Evolutionary conservation across 2,113 vertebrate species (phyloP), one percentile per base, ranked within the genome.

Genomic region (Onychostoma macrolepis): DNA sequence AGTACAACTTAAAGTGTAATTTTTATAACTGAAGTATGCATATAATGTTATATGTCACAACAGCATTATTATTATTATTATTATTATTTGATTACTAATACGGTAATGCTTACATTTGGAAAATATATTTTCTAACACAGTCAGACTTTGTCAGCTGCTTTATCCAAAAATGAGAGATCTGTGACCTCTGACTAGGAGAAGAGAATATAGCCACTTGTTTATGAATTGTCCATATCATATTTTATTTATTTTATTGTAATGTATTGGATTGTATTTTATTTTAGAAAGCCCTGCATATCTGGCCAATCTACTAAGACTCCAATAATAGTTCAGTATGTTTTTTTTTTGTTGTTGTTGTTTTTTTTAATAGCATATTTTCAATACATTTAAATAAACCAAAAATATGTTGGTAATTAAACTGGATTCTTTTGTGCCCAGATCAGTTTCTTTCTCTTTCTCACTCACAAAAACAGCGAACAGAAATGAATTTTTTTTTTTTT

Each of bases 391-490:
- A 72, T n/a, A 41, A 41, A 74, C 6, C 10, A 41, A 41, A n/a
- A 72, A n/a, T 72, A 41, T 72, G 36, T 72, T 41, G 69, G 69
- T 41, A n/a, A 41, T 72, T 72, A 41, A 41, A 74, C 71, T 74
- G 36, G 2, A 72, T 41, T 41, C 0, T n/a, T 72, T 41, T 41
- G 10, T 41, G 36, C 11, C 17, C 1, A 38, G 1, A 71, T 71
- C 67, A 72, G 8, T 41, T 72, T 41, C 1, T 71, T 38, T 71
- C 36, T 38, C 9, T 24, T 38, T 2, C 28, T 36, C 17, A 10
- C 7, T 30, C 6, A 28, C 30, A 17, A 67, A 0, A 30, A 4
- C 13, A 67, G 28, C 26, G 19, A 30, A 33, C 63, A 67, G 8
- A 30, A 67, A 69, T 69, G 13, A 19, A 41, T 41, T 7, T 56